Percentiles rank a stretch among this genome's conserved stretches.
Evolutionary conservation across 2,888 invertebrate genomes (phyloP).

Genomic region (Lithophane leautieri): DNA sequence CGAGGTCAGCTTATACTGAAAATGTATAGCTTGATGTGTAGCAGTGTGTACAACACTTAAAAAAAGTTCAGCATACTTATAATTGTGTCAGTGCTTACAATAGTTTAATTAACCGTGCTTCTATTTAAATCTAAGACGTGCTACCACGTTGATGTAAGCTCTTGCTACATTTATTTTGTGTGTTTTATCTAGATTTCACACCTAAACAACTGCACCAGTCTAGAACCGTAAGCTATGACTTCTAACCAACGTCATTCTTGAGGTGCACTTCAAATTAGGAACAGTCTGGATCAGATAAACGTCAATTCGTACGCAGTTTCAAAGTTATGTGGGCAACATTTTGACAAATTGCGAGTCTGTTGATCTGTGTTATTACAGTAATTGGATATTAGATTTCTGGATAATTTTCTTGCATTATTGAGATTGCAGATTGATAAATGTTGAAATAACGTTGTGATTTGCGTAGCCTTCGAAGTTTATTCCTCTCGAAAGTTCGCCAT

Average conservation of each 20-base stretch:
- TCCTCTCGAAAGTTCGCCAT: constrained; percentile 54
- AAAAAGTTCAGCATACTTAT: background rate
- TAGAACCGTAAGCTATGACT: constrained; percentile 25
- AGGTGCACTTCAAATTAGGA: constrained; percentile 49
- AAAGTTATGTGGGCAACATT: constrained; percentile 41
- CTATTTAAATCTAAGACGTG: constrained; percentile 12
- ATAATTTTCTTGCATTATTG: constrained; percentile 57
- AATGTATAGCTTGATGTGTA: no score
- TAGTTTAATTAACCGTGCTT: constrained; percentile 22
- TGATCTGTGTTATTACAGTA: constrained; percentile 60
- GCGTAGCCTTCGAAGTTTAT: constrained; percentile 52
- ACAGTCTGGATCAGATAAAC: constrained; percentile 46
- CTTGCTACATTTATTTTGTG: constrained; percentile 29
- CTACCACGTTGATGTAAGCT: constrained; percentile 14
- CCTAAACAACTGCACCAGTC: constrained; percentile 17
- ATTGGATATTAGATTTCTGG: constrained; percentile 65
- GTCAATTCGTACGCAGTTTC: constrained; percentile 25
- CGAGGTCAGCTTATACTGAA: no score
- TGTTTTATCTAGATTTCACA: constrained; percentile 34
- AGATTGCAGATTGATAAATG: constrained; percentile 57
- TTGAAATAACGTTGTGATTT: constrained; percentile 60
- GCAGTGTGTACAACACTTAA: no score
- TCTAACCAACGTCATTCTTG: constrained; percentile 18
- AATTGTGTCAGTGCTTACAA: background rate
- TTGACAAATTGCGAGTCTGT: constrained; percentile 51